Conservation (phyloP, 2,113 vertebrate genomes). For the Canis aureus region DNA sequence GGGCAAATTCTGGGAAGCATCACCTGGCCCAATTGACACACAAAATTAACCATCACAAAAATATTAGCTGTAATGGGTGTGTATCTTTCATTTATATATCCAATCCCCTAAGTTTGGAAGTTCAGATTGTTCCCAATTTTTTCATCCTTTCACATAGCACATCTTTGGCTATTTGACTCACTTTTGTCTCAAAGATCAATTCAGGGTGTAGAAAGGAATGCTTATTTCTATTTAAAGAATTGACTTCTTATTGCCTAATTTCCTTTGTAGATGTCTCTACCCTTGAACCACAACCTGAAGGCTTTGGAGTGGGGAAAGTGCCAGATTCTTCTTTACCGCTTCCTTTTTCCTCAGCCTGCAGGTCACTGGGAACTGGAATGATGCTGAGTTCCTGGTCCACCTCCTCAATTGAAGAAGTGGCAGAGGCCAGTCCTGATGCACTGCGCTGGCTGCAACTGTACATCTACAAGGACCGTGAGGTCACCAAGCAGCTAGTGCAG, state of each 20-base stretch:
- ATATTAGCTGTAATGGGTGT: background rate
- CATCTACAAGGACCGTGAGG: constrained; percentile 94
- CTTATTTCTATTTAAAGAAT: background rate
- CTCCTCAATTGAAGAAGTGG: constrained; percentile 96
- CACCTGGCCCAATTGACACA: background rate
- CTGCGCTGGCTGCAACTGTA: constrained; percentile 96
- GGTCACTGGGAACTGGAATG: constrained; percentile 93
- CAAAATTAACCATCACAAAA: constrained; percentile 18
- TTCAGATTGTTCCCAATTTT: background rate
- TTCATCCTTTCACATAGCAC: background rate
- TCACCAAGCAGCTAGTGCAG: constrained; percentile 92
- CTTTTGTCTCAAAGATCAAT: background rate
- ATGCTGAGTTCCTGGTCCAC: constrained; percentile 99
- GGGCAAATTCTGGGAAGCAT: background rate
- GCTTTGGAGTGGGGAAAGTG: background rate
- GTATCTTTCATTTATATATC: background rate
- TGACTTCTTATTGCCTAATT: background rate
- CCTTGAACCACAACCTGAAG: background rate
- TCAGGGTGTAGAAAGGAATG: background rate
- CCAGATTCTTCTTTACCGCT: background rate
- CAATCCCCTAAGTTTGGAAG: background rate
- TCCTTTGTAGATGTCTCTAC: background rate
- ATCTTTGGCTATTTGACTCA: background rate
- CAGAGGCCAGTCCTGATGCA: constrained; percentile 80
- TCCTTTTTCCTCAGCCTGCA: constrained; percentile 89